Evolutionary conservation across 2,797 vertebrate species (phyloP).

Genomic region (Acanthurus lineatus): DNA sequence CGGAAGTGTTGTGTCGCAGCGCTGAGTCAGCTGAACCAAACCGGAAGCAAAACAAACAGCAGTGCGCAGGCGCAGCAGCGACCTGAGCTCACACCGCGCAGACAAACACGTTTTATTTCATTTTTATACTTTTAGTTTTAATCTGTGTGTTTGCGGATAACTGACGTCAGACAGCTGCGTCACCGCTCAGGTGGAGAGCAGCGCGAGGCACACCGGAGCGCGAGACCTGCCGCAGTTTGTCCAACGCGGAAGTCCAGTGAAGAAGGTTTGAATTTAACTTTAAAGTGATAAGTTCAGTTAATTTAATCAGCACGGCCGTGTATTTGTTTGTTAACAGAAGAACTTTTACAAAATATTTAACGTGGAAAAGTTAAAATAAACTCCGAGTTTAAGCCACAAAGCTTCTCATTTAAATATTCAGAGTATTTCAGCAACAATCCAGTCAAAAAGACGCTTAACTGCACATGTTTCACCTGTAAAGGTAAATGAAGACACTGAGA

Average conservation of each 20-base stretch:
- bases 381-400: no score
- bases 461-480: no score
- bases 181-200: not conserved
- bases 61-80: slow-evolving; percentile 5
- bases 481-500: no score
- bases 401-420: no score
- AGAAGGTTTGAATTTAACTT: not conserved
- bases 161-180: not conserved
- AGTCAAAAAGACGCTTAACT: no score
- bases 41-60: slow-evolving; percentile 59
- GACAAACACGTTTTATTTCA: not conserved
- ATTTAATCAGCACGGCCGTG: not conserved
- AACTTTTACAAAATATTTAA: no score
- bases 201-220: slow-evolving; percentile 19
- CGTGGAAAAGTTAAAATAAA: no score
- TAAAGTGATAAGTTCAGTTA: not conserved
- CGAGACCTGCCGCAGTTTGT: not conserved
- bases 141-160: not conserved
- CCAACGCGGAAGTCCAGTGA: slow-evolving; percentile 51
- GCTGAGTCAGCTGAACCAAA: slow-evolving; percentile 59
- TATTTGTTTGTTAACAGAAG: no score
- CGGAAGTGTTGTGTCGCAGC: slow-evolving; percentile 27
- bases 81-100: not conserved
- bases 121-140: no score
- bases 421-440: no score